Evolutionary conservation across 2,888 invertebrate species (phyloP).

Genomic region (Dioctria rufipes): DNA sequence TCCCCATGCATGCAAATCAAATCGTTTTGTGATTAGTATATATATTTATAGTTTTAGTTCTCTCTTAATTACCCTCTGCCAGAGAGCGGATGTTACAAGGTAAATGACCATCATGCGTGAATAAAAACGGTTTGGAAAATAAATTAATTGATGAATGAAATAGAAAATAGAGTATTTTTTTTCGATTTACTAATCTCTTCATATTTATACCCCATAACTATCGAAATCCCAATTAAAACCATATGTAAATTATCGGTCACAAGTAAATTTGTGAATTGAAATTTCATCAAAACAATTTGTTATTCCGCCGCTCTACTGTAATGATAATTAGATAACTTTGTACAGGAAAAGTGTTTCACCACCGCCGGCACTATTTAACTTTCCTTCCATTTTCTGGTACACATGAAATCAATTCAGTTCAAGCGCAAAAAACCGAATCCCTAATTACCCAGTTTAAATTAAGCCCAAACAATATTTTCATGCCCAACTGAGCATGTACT

Average conservation of each 20-base stretch:
- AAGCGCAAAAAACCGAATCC: slow-evolving; percentile 1
- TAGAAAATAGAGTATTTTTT: no score
- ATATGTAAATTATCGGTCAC: no score
- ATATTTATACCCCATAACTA: no score
- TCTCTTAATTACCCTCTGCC: not conserved
- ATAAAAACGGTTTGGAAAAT: not conserved
- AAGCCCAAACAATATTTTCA: slow-evolving; percentile 36
- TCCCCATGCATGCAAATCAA: not conserved
- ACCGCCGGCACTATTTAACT: slow-evolving; percentile 4
- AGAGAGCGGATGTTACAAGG: not conserved
- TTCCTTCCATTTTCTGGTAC: not conserved
- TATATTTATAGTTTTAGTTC: not conserved
- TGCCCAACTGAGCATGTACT: slow-evolving; percentile 41
- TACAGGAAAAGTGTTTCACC: not conserved
- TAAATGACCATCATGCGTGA: not conserved
- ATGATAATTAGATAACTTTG: slow-evolving; percentile 19
- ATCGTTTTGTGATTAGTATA: not conserved
- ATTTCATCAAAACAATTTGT: slow-evolving; percentile 25
- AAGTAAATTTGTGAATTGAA: not conserved
- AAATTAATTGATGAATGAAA: no score
- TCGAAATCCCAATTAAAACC: no score
- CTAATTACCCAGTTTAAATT: slow-evolving; percentile 45
- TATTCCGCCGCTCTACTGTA: not conserved
- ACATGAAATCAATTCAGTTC: slow-evolving; percentile 15
- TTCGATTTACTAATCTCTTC: no score